phyloP scores from a whole-genome alignment of 2,797 vertebrate species.

The Parauchenoglanis ngamensis region DNA sequence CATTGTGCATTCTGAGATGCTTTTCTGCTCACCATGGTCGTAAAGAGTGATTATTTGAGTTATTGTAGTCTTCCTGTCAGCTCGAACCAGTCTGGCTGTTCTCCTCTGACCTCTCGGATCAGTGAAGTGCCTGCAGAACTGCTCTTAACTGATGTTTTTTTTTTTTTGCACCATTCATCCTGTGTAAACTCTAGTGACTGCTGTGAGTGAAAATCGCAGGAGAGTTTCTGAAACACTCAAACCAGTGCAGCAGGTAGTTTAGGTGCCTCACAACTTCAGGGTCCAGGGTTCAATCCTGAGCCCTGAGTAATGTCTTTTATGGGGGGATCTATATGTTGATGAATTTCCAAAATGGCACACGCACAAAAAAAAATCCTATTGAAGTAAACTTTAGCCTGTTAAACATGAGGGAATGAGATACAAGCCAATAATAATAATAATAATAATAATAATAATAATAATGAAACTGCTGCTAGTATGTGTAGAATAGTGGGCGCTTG shows the following conservation, averaged over 20 bases:
- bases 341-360: too few species aligned
- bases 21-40: background rate
- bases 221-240: constrained; percentile 2
- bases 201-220: background rate
- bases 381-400: too few species aligned
- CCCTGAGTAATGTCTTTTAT: background rate
- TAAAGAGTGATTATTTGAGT: background rate
- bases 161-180: background rate
- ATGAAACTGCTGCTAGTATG: background rate
- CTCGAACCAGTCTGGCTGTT: background rate
- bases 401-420: background rate
- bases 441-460: background rate
- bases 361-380: too few species aligned
- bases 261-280: background rate
- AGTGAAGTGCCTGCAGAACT: background rate
- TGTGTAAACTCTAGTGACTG: background rate
- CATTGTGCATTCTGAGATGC: background rate
- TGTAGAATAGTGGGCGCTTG: background rate
- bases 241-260: background rate
- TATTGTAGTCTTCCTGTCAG: background rate
- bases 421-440: background rate
- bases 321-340: background rate
- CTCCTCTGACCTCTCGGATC: background rate
- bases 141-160: background rate
- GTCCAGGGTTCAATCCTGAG: background rate